Percentiles rank a stretch among this genome's conserved stretches.
These are phyloP conservation scores for Xiphophorus birchmanni DNA, from an alignment of 2,797 vertebrate species.

Conservation along the genomic window DNA sequence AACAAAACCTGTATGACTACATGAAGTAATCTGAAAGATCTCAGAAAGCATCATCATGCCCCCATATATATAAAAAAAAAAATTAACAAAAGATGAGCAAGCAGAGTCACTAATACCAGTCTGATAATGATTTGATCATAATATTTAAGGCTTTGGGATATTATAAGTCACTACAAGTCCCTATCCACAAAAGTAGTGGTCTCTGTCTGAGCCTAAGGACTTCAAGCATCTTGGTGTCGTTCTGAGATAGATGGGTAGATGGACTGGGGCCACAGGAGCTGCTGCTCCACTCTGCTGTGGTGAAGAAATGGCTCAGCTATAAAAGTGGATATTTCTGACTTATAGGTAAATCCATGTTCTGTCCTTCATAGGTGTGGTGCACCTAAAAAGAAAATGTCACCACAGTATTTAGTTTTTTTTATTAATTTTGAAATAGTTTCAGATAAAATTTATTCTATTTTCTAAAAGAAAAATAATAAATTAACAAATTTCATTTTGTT, in stretches of 20 bases:
- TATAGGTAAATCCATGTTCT: not conserved
- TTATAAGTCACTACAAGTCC: not conserved
- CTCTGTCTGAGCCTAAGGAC: not conserved
- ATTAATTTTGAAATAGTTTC: no score
- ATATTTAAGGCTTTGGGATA: not conserved
- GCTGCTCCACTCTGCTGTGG: not conserved
- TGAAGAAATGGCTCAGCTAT: not conserved
- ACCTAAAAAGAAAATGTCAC: no score
- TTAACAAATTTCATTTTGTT: no score
- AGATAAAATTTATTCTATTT: no score
- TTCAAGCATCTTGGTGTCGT: not conserved
- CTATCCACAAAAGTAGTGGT: not conserved
- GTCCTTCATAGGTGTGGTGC: no score
- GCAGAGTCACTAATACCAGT: not conserved
- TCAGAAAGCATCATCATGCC: not conserved
- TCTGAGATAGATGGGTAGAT: not conserved
- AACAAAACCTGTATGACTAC: not conserved
- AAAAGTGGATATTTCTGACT: not conserved
- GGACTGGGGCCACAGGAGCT: not conserved
- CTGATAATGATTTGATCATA: not conserved
- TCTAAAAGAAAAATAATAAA: no score
- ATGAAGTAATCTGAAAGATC: not conserved
- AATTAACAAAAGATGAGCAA: not conserved
- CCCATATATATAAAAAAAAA: not conserved
- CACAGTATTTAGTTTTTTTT: no score